Percentiles rank a stretch among this genome's conserved stretches.
Evolutionary conservation across 2,113 vertebrate genomes (phyloP).

Genomic region (Laterallus jamaicensis): DNA sequence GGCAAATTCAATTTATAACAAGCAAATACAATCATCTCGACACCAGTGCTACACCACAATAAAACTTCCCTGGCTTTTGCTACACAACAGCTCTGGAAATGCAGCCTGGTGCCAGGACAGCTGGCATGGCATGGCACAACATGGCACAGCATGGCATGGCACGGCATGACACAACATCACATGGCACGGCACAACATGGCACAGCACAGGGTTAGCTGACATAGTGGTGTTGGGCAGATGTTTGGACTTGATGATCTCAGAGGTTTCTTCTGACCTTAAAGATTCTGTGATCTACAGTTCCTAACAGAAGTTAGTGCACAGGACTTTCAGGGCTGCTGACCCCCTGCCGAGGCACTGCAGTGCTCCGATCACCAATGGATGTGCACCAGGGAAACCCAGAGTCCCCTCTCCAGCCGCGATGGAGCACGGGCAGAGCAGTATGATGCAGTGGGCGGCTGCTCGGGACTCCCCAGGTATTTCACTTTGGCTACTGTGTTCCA

Average conservation of each 20-base stretch:
- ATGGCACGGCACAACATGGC: not conserved
- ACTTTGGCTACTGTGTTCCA: not conserved
- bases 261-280: too few species aligned
- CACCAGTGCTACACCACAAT: not conserved
- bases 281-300: too few species aligned
- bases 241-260: too few species aligned
- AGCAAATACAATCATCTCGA: slow-evolving; percentile 37
- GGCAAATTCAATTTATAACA: slow-evolving; percentile 64
- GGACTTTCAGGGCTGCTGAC: not conserved
- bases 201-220: not conserved
- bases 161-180: not conserved
- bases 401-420: not conserved
- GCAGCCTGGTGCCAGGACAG: not conserved
- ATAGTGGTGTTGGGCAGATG: too few species aligned
- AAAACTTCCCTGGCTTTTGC: not conserved
- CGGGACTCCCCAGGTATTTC: not conserved
- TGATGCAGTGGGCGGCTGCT: not conserved
- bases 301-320: too few species aligned
- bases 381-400: not conserved
- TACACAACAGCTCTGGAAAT: not conserved
- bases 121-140: too few species aligned
- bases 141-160: too few species aligned
- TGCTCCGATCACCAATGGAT: not conserved
- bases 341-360: not conserved
- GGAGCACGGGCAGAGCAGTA: fast-evolving